phyloP scores from a whole-genome alignment of 1,140 invertebrate genomes.

The Arion vulgaris region DNA sequence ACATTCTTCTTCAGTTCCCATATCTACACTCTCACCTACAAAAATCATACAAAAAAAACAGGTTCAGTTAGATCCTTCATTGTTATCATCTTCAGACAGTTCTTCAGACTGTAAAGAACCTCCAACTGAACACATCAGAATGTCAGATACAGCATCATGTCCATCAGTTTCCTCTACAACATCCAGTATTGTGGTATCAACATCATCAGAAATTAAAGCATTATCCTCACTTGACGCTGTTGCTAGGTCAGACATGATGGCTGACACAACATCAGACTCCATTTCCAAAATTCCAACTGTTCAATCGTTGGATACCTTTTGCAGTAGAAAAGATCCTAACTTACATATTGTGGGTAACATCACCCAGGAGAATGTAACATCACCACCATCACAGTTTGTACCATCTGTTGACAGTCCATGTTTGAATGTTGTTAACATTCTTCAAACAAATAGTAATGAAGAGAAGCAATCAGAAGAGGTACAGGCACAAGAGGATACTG shows the following conservation, averaged over 20 bases:
- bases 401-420: slow-evolving; percentile 12
- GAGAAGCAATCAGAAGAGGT: not conserved
- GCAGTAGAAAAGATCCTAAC: not conserved
- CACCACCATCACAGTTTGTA: not conserved
- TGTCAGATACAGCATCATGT: not conserved
- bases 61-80: not conserved
- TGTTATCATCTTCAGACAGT: not conserved
- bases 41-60: not conserved
- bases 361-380: not conserved
- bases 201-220: not conserved
- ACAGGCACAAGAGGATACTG: not conserved
- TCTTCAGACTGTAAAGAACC: slow-evolving; percentile 7
- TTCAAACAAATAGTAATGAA: not conserved
- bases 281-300: not conserved
- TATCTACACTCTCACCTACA: not conserved
- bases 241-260: not conserved
- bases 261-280: not conserved
- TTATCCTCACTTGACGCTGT: not conserved
- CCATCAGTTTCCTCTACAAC: not conserved
- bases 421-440: not conserved
- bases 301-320: not conserved
- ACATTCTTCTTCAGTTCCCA: not conserved
- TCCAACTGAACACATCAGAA: not conserved
- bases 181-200: too few species aligned
- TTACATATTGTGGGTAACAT: not conserved